Evolutionary conservation across 2,113 vertebrate species (phyloP), one percentile per base, ranked within the genome.

Genomic region (Diphyllodes magnificus): DNA sequence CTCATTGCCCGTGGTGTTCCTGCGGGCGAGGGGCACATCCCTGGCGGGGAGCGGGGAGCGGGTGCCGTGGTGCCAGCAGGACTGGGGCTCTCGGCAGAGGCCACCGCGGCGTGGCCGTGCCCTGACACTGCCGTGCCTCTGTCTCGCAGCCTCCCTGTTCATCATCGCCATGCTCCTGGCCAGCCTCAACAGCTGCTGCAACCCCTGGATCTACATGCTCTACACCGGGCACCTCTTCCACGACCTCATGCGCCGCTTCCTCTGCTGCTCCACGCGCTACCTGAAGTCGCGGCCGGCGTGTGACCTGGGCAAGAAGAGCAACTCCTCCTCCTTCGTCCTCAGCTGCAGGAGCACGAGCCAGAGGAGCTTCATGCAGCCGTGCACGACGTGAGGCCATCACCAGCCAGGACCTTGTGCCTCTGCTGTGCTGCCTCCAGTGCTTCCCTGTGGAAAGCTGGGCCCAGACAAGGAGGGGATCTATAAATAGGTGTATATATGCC

Each of bases 201-300:
- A 99, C 97, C 99, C 99, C 35, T 99, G 99, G 99, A 99, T 99
- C 98, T 99, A 99, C 98, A 98, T 99, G 99, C 98, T 99, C 45
- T 99, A 99, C 94, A 99, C 98, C 0, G 99, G 99, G 33, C 99
- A 99, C 94, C 98, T 99, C 85, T 99, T 99, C 97, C 98, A 98
- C 0, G 98, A 99, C 91, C 97, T 99, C 39, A 17, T 97, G 82
- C 98, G 96, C 60, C 97, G 98, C 82, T 96, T 98, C 88, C 97
- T 98, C 92, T 99, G 99, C 98, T 99, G 99, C 97, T 98, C 98
- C 23, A 61, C 97, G 1, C 81, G 15, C 19, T 97, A 95, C 93
- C 86, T 97, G 73, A 97, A 96, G 69, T 63, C 98, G 3, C 96
- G 88, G 44, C 98, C 98, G 21, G 90, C 78, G 0, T 98, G 98